Evolutionary conservation across 2,888 invertebrate species (phyloP).

Genomic region (Xanthia icteritia): DNA sequence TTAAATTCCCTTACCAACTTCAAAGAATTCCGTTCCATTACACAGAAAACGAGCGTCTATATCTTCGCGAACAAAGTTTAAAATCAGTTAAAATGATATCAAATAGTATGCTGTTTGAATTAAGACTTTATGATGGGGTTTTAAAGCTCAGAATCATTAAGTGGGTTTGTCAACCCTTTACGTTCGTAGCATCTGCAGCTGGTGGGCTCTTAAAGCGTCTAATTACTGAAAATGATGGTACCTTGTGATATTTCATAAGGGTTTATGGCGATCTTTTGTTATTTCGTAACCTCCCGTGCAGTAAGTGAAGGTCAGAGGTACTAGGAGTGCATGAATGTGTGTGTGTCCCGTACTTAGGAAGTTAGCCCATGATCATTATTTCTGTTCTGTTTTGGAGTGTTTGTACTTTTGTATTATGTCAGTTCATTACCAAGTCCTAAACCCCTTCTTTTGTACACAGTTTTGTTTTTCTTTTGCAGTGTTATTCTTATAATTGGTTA

Average conservation of each 20-base stretch:
- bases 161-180: constrained; percentile 41
- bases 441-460: background rate
- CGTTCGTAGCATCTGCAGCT: constrained; percentile 68
- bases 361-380: constrained; percentile 12
- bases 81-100: constrained; percentile 61
- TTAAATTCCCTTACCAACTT: constrained; percentile 34
- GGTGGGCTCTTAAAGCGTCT: constrained; percentile 67
- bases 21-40: constrained; percentile 53
- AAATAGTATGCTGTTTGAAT: constrained; percentile 39
- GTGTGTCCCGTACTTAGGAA: constrained; percentile 9
- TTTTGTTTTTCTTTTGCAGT: background rate
- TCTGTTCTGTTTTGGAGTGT: background rate
- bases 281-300: constrained; percentile 18
- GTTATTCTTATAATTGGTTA: too few relatives aligned
- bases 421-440: background rate
- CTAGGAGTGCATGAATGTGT: background rate
- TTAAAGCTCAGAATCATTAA: constrained; percentile 47
- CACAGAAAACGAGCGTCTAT: constrained; percentile 61
- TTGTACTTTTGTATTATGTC: background rate
- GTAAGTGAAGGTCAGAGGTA: constrained; percentile 1
- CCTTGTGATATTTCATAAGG: constrained; percentile 67
- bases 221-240: constrained; percentile 75
- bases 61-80: constrained; percentile 58
- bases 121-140: constrained; percentile 42
- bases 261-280: constrained; percentile 55